Conservation (phyloP, 2,888 invertebrate species). For the Siphlonurus alternatus region DNA sequence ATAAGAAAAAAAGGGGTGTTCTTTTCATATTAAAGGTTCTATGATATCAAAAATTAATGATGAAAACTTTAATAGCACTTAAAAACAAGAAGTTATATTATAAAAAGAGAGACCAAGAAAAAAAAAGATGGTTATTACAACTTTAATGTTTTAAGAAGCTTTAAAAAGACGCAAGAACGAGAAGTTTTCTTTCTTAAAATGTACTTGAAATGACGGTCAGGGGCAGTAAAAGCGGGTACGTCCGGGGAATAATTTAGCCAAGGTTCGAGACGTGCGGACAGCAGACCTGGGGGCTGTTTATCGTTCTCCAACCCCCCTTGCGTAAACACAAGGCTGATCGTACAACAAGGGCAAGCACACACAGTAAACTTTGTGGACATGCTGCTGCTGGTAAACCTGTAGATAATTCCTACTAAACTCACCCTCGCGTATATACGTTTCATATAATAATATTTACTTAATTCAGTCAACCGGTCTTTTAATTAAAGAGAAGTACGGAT, state of each 20-base stretch:
- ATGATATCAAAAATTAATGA: not conserved
- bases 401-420: no score
- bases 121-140: not conserved
- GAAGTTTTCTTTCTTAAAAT: not conserved
- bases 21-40: not conserved
- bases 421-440: no score
- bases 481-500: no score
- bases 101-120: no score
- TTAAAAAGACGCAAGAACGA: not conserved
- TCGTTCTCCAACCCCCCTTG: not conserved
- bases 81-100: no score
- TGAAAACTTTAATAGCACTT: not conserved
- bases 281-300: not conserved
- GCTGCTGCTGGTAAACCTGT: no score
- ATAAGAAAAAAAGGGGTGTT: not conserved
- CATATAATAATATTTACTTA: no score
- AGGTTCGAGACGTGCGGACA: not conserved
- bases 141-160: not conserved
- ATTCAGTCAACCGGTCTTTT: no score
- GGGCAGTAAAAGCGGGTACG: no score
- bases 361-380: no score
- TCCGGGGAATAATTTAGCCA: not conserved
- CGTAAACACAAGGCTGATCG: no score
- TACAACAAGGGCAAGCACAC: no score
- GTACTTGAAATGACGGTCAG: not conserved